Evolutionary conservation across 2,113 vertebrate genomes (phyloP), one percentile per base, ranked within the genome.

Genomic region (Oryzias curvinotus): DNA sequence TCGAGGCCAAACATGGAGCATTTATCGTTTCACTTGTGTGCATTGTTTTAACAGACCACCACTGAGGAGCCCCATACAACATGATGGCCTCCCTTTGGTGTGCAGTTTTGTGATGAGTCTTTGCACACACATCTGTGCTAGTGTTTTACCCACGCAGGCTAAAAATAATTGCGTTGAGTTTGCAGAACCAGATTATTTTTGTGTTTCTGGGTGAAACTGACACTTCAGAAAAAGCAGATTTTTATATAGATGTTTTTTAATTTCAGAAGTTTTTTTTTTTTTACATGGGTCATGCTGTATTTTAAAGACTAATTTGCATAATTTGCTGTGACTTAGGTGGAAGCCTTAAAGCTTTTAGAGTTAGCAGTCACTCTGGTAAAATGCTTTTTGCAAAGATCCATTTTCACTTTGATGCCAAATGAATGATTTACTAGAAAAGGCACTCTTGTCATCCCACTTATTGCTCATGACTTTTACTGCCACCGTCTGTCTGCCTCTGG

Each of bases 31-130:
- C 15, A 60, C 76, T 53, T 73, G 60, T n/a, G 1, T 23, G 19
- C 54, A 73, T 70, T 83, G 78, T 80, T 21, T 5, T 57, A 15
- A 30, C 28, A 1, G 15, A 36, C 53, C 25, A 17, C 25, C 30
- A 1, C 62, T 77, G 63, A 68, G 3, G 36, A 61, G 47, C 61
- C 4, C 47, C 0, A 48, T 64, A 55, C 56, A 10, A 63, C 30
- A 81, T 73, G 83, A 83, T 62, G 30, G 66, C 51, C 79, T 67
- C 12, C 64, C 56, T 67, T 88, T 88, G 80, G 13, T 62, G 62
- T 64, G 25, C 23, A 21, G 43, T 28, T 30, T 55, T 56, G 47
- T 28, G 72, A 70, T 48, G 60, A 61, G 57, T 42, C 51, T 66
- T 49, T 16, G 49, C 54, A 17, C 28, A 55, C 44, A 78, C 62